Percentiles rank a stretch among this genome's conserved stretches.
Evolutionary conservation across 2,113 vertebrate species (phyloP).

Genomic region (Gorsachius goisagi): DNA sequence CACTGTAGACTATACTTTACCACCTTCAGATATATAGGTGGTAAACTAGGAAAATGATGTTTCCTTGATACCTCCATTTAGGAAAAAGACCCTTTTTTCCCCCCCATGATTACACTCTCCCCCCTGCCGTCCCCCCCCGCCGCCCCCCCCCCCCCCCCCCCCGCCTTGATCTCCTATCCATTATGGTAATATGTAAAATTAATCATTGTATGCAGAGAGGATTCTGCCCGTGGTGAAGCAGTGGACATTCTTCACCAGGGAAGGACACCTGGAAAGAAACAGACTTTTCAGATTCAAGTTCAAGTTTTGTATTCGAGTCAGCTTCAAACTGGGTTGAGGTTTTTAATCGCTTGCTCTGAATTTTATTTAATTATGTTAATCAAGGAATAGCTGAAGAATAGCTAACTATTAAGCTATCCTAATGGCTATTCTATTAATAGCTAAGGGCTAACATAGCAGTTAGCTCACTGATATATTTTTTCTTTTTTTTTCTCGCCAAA

Average conservation of each 20-base stretch:
- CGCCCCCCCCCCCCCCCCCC: fast-evolving
- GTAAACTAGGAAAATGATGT: background rate
- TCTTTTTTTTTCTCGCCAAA: background rate
- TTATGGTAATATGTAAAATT: background rate
- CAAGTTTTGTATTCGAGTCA: background rate
- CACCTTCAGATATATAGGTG: background rate
- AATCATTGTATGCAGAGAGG: background rate
- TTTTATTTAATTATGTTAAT: constrained; percentile 43
- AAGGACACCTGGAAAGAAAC: background rate
- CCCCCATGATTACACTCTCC: background rate
- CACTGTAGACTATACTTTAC: background rate
- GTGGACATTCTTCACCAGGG: background rate
- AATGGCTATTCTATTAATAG: background rate
- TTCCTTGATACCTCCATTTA: background rate
- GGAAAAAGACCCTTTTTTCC: background rate
- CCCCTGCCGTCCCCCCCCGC: too few relatives aligned
- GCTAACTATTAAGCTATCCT: background rate
- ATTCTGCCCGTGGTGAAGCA: background rate
- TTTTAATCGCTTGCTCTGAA: background rate
- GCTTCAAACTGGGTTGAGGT: background rate
- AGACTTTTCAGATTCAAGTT: background rate
- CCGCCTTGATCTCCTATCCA: background rate
- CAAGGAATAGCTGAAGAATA: background rate
- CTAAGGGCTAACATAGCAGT: background rate
- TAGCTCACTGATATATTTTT: background rate